phyloP scores from a whole-genome alignment of 92 coral and sea anemone genomes.

The Nematostella vectensis region DNA sequence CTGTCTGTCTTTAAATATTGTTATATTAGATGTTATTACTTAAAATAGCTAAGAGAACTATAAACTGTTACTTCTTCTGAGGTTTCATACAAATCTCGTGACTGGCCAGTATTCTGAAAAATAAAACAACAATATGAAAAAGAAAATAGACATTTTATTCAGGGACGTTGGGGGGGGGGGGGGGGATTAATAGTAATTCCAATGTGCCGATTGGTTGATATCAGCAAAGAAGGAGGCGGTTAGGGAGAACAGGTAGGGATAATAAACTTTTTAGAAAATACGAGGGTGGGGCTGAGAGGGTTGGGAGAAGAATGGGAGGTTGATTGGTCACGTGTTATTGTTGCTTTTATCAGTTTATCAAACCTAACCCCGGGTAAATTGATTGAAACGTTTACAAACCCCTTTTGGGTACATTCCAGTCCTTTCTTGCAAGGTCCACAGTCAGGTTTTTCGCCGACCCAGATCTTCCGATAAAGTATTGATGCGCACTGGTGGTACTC shows the following conservation, averaged over 20 bases:
- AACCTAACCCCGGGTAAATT: no score
- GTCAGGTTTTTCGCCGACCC: slow-evolving; percentile 83
- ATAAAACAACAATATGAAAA: background rate
- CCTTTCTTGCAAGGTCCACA: slow-evolving; percentile 76
- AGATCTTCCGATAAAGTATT: slow-evolving; percentile 58
- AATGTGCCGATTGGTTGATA: background rate
- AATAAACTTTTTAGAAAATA: no score
- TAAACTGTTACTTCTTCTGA: no score
- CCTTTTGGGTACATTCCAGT: slow-evolving; percentile 77
- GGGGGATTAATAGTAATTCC: no score
- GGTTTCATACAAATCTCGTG: slow-evolving; percentile 69
- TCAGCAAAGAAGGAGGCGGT: background rate
- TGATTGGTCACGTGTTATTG: no score
- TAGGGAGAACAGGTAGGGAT: no score
- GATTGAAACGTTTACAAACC: slow-evolving; percentile 38
- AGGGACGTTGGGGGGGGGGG: background rate
- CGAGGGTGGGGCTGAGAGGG: no score
- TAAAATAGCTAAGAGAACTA: no score
- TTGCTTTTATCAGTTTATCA: no score
- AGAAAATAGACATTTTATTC: background rate
- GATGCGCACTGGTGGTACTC: slow-evolving; percentile 84
- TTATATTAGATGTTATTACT: no score
- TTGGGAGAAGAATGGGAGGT: no score
- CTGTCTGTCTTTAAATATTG: no score
- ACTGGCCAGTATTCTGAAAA: slow-evolving; percentile 42